Evolutionary conservation across 2,113 vertebrate species (phyloP).

Genomic region (Tricholaema leucomelas): DNA sequence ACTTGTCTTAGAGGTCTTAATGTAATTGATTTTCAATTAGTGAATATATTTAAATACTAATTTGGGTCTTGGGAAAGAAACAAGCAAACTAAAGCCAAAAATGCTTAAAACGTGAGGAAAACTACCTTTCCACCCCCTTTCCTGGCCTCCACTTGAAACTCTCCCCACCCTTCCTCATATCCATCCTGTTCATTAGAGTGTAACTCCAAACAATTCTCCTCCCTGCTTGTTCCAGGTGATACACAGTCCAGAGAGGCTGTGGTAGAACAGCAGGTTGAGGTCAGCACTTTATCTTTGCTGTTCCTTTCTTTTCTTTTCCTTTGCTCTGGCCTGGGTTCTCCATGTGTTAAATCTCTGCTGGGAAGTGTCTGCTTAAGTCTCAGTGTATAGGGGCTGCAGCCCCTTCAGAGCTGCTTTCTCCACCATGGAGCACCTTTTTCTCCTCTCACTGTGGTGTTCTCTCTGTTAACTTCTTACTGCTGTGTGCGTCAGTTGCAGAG

Average conservation of each 20-base stretch:
- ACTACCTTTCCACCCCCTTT: background rate
- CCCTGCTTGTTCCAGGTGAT: background rate
- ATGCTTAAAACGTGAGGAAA: background rate
- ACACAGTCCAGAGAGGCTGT: background rate
- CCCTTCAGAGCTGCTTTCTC: background rate
- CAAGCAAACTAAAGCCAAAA: background rate
- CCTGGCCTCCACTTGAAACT: background rate
- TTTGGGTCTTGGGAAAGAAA: background rate
- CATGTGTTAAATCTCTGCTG: background rate
- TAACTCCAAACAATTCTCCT: background rate
- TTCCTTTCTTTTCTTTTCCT: background rate
- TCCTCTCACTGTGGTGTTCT: background rate
- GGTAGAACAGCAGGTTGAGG: background rate
- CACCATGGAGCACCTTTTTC: background rate
- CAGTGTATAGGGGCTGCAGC: background rate
- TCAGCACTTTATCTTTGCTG: background rate
- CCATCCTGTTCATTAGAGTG: too few relatives aligned
- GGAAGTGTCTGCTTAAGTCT: background rate
- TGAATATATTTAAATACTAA: background rate
- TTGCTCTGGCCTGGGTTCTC: accelerated
- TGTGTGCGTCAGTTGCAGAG: too few relatives aligned
- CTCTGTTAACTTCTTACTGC: background rate
- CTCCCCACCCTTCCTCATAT: too few relatives aligned
- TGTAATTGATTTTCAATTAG: background rate
- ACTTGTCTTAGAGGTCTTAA: background rate